These are phyloP conservation scores for Polyploca ridens DNA, from an alignment of 2,888 invertebrate genomes.

Conservation along the genomic window DNA sequence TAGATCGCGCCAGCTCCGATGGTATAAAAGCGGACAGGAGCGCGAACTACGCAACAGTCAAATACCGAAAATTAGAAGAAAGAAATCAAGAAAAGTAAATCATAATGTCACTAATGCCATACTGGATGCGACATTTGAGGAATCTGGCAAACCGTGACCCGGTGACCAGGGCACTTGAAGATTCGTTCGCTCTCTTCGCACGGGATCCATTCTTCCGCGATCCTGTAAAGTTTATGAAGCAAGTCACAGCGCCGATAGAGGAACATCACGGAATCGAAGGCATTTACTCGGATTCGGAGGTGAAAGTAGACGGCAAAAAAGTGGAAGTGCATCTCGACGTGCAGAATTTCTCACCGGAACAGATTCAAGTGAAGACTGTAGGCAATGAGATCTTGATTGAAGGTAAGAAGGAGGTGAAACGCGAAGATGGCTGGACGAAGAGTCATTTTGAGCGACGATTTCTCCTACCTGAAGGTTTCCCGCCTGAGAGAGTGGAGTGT, in stretches of 20 bases:
- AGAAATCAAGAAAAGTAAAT: slow-evolving; percentile 24
- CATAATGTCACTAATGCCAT: slow-evolving; percentile 75
- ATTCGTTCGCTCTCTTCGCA: slow-evolving; percentile 63
- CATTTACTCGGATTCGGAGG: slow-evolving; percentile 81
- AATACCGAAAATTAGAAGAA: slow-evolving; percentile 36
- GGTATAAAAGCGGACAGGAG: slow-evolving; percentile 56
- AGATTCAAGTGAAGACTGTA: slow-evolving; percentile 90
- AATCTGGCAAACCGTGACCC: slow-evolving; percentile 68
- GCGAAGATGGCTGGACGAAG: slow-evolving; percentile 89
- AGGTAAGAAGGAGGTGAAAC: slow-evolving; percentile 91
- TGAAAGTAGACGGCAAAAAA: slow-evolving; percentile 86
- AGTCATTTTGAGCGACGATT: slow-evolving; percentile 91
- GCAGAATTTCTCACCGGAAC: slow-evolving; percentile 91
- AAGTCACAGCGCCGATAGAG: slow-evolving; percentile 54
- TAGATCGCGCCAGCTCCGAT: slow-evolving; percentile 52
- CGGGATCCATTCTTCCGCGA: slow-evolving; percentile 75
- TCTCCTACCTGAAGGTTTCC: slow-evolving; percentile 89
- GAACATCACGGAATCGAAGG: slow-evolving; percentile 73
- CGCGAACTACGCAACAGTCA: slow-evolving; percentile 40
- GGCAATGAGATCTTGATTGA: slow-evolving; percentile 90
- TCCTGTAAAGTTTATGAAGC: slow-evolving; percentile 62
- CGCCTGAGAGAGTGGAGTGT: slow-evolving; percentile 89
- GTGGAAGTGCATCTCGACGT: slow-evolving; percentile 91
- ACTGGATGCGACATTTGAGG: slow-evolving; percentile 75
- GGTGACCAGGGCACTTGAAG: slow-evolving; percentile 60